These are phyloP conservation scores for Diachasmimorpha longicaudata DNA, from an alignment of 1,140 invertebrate species.

Conservation along the genomic window DNA sequence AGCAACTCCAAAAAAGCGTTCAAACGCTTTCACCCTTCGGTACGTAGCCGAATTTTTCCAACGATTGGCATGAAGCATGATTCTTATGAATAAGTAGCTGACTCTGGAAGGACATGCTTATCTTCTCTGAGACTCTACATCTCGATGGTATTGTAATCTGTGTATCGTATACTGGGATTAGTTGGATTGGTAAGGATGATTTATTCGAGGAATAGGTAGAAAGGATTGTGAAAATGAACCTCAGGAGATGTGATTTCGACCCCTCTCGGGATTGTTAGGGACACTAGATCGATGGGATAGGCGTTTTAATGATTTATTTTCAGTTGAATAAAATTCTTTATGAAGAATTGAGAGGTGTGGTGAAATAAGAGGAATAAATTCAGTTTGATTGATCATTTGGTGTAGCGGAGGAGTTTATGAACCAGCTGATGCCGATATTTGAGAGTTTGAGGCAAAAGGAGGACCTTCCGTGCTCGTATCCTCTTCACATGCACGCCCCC, in stretches of 20 bases:
- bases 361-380: slow-evolving; percentile 38
- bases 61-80: slow-evolving; percentile 38
- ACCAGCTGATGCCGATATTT: slow-evolving; percentile 91
- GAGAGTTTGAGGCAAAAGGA: slow-evolving; percentile 87
- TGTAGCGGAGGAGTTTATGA: slow-evolving; percentile 90
- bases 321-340: neutral
- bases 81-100: neutral
- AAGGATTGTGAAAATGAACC: slow-evolving; percentile 34
- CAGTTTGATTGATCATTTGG: slow-evolving; percentile 50
- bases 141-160: neutral
- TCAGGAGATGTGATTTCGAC: slow-evolving; percentile 61
- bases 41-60: slow-evolving; percentile 24
- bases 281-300: neutral
- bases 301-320: neutral
- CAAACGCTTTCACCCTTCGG: slow-evolving; percentile 23
- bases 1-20: slow-evolving; percentile 15
- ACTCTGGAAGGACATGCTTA: slow-evolving; percentile 6
- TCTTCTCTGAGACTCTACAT: neutral
- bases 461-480: slow-evolving; percentile 85
- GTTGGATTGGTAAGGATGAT: slow-evolving; percentile 14
- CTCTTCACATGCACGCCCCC: slow-evolving; percentile 76
- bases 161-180: neutral
- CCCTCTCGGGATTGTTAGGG: neutral
- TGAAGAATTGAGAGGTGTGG: neutral
- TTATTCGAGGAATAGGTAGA: neutral